Evolutionary conservation across 2,797 vertebrate genomes (phyloP), one percentile per base, ranked within the genome.

Genomic region (Naso thynnoides): DNA sequence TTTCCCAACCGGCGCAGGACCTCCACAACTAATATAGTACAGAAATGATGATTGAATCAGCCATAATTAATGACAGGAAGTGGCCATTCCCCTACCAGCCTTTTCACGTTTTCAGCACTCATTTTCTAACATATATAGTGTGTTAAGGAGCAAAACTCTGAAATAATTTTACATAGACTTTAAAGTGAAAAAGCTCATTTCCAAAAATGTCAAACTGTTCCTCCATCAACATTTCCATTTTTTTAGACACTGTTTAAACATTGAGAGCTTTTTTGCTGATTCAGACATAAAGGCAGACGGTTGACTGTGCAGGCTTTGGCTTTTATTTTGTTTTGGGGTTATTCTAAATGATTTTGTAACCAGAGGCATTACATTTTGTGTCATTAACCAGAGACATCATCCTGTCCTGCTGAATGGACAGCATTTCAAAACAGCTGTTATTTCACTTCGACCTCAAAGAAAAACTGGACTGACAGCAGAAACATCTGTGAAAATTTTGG

Each of bases 401-500:
- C 1, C 15, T 59, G 59, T 23, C n/a, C 53, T 45, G 6, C 0
- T 0, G 0, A 15, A 0, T 78, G 71, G 76, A 55, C 1, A 0
- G 13, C 0, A 27, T 44, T 70, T 49, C 33, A 15, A 2, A 4
- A 1, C 1, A 55, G 61, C 21, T 82, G 76, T 61, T 83, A 83
- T 27, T 69, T 21, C 0, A 1, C 11, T 7, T 5, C 9, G 6
- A 19, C 3, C 1, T 11, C 0, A 29, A 0, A 0, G 0, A n/a
- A 21, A 58, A 62, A 0, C 8, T 78, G 66, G 75, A 0, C 0
- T 1, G 1, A 38, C 0, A 68, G 80, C 66, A 58, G 6, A 4
- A 0, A 0, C 0, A 0, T 2, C 11, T 78, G 75, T 67, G 1
- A 54, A 29, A 0, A 1, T 0, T 0, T 0, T 0, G 0, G 5